Conservation (phyloP, 2,113 vertebrate species). For the Xenus cinereus region DNA sequence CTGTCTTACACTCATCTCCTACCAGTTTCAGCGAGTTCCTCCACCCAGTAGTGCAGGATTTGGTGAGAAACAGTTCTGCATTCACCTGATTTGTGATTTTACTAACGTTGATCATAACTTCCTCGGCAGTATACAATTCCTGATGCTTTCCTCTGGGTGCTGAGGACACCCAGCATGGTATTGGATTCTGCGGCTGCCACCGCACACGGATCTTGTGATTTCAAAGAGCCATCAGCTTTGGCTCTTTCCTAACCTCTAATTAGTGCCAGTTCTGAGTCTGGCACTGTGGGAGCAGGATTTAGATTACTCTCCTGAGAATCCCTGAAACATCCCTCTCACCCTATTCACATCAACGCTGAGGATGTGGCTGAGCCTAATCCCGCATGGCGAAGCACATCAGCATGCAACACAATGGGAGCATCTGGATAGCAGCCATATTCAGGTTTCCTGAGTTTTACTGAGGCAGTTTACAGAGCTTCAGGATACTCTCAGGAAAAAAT, state of each 20-base stretch:
- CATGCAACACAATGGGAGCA: background rate
- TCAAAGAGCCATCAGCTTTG: background rate
- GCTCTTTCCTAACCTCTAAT: background rate
- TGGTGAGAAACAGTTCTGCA: background rate
- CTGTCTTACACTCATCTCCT: background rate
- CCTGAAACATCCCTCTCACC: background rate
- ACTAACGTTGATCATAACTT: background rate
- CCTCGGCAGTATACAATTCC: background rate
- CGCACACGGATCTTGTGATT: background rate
- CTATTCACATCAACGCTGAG: rapidly evolving
- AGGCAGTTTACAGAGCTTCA: background rate
- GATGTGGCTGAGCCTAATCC: background rate
- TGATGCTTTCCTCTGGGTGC: background rate
- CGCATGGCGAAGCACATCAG: background rate
- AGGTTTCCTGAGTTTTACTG: background rate
- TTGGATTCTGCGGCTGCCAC: background rate
- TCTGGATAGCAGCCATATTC: rapidly evolving
- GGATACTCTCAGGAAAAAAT: background rate
- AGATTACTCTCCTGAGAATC: background rate
- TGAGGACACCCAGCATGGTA: background rate
- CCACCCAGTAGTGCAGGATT: background rate
- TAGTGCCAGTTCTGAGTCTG: background rate
- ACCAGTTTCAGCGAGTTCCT: background rate
- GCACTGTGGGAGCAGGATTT: background rate
- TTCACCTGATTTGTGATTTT: background rate